A percentile compares a stretch with the other conserved stretches of the same genome.
Conservation (phyloP, 2,888 invertebrate genomes). For the Macrophya alboannulata region DNA sequence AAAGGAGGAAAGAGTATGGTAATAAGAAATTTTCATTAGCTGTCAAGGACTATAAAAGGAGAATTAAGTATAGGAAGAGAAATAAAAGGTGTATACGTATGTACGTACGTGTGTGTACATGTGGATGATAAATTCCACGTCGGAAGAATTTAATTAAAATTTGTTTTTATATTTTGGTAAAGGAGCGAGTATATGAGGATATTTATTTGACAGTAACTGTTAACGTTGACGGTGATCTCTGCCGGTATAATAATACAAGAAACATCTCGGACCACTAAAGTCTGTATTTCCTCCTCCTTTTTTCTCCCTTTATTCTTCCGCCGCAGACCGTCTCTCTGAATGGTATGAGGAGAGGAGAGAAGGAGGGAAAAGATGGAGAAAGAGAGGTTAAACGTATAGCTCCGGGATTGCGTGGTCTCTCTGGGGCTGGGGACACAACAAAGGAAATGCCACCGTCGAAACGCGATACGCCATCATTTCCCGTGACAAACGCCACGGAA, state of each 20-base stretch:
- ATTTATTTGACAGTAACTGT: conserved; percentile 49
- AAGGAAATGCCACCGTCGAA: conserved; percentile 46
- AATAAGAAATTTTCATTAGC: conserved; percentile 2
- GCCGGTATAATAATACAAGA: conserved; percentile 26
- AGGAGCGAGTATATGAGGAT: background rate
- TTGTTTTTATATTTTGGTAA: background rate
- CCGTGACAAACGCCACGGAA: conserved; percentile 49
- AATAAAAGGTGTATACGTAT: background rate
- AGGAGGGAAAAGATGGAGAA: conserved; percentile 9
- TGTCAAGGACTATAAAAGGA: background rate
- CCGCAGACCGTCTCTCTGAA: background rate
- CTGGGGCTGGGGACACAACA: conserved; percentile 12
- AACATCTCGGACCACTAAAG: conserved; percentile 36
- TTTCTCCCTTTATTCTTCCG: background rate
- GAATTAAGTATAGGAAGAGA: background rate
- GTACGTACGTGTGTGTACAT: no score
- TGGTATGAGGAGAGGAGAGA: conserved; percentile 23
- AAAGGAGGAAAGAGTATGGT: background rate
- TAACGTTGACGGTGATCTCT: conserved; percentile 35
- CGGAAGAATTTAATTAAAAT: conserved; percentile 10
- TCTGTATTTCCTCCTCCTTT: conserved; percentile 6
- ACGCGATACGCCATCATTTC: conserved; percentile 50
- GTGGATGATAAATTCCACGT: background rate
- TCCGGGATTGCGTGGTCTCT: conserved; percentile 32
- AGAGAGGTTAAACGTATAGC: conserved; percentile 19